Conservation (phyloP, 30 jellyfish, hydroid and myxozoan species). For the Mastigias papua region DNA sequence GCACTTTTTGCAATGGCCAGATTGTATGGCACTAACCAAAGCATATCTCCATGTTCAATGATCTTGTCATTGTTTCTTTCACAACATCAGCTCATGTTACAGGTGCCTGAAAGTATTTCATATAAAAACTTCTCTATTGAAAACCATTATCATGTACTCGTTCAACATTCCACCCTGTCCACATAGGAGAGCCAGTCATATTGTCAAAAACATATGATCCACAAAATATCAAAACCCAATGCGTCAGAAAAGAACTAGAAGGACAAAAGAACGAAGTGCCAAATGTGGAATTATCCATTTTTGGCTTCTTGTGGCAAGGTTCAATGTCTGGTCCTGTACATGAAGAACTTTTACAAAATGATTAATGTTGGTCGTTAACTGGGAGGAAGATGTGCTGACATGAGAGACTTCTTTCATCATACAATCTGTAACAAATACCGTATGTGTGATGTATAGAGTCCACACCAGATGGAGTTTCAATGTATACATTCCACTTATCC, state of each 20-base stretch:
- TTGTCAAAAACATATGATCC: constrained; percentile 10
- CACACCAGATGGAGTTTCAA: constrained; percentile 12
- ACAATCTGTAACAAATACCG: not conserved
- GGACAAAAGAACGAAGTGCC: not conserved
- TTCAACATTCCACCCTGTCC: constrained; percentile 28
- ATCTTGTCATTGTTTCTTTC: constrained; percentile 23
- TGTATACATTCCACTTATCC: not conserved
- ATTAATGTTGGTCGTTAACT: not conserved
- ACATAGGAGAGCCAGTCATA: constrained; percentile 44
- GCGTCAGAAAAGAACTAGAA: constrained; percentile 10
- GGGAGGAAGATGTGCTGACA: not conserved
- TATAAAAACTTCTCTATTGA: constrained; percentile 12
- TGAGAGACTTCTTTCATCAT: not conserved
- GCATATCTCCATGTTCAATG: constrained; percentile 6
- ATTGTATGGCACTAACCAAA: constrained; percentile 31
- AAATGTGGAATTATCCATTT: not conserved
- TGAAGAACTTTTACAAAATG: not conserved
- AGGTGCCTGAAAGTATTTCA: constrained; percentile 27
- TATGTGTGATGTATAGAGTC: constrained; percentile 21
- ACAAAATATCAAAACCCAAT: constrained; percentile 10
- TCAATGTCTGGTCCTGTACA: not conserved
- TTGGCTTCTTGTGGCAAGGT: not conserved
- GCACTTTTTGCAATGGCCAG: constrained; percentile 62
- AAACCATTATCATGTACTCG: constrained; percentile 26
- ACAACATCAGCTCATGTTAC: constrained; percentile 45